Evolutionary conservation across 2,888 invertebrate species (phyloP).

Genomic region (Leptinotarsa rubiginosa): DNA sequence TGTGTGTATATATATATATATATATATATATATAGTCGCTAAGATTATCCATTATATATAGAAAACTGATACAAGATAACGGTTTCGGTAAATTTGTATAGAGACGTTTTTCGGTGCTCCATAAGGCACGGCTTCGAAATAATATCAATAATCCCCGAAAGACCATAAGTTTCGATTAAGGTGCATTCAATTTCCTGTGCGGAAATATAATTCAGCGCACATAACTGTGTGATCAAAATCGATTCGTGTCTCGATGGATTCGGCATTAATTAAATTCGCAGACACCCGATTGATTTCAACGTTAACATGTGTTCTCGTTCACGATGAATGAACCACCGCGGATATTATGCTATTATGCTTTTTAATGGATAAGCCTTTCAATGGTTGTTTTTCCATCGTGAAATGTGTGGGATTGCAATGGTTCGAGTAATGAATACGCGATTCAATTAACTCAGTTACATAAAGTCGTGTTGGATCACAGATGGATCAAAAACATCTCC

Average conservation of each 20-base stretch:
- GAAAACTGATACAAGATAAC: too few relatives aligned
- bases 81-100: too few relatives aligned
- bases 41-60: too few relatives aligned
- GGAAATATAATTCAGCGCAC: slow-evolving; percentile 8
- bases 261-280: slow-evolving; percentile 13
- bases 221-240: slow-evolving; percentile 7
- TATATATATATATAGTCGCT: too few relatives aligned
- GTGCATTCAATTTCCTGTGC: slow-evolving; percentile 12
- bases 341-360: background rate
- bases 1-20: too few relatives aligned
- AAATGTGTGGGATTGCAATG: background rate
- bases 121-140: background rate
- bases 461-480: too few relatives aligned
- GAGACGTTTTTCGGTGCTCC: background rate
- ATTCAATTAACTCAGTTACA: too few relatives aligned
- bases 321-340: background rate
- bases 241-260: slow-evolving; percentile 5
- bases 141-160: background rate
- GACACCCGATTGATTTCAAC: background rate
- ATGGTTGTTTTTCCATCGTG: background rate
- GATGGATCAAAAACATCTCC: too few relatives aligned
- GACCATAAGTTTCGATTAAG: background rate
- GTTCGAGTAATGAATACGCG: too few relatives aligned
- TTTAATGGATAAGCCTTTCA: background rate
- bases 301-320: slow-evolving; percentile 8